phyloP scores from a whole-genome alignment of 2,797 vertebrate species.

The Melanotaenia boesemani region DNA sequence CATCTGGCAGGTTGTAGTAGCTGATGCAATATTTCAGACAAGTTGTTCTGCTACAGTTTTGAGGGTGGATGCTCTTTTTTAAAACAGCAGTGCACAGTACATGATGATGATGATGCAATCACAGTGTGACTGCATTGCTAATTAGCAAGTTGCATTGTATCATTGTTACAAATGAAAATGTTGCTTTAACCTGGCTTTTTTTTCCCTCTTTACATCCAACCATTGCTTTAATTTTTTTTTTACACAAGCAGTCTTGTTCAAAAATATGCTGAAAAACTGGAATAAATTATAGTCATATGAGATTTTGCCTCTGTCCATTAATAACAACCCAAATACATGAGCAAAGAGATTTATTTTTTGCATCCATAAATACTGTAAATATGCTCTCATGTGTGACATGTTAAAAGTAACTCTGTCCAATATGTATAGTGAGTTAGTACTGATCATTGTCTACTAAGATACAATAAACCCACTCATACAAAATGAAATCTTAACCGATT shows the following conservation, averaged over 20 bases:
- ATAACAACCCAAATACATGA: not conserved
- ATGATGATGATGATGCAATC: not conserved
- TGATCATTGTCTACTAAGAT: not conserved
- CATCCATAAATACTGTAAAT: not conserved
- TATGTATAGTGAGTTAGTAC: not conserved
- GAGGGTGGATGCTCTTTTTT: not conserved
- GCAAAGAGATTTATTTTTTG: not conserved
- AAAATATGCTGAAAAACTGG: not conserved
- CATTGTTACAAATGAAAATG: not conserved
- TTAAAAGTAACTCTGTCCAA: not conserved
- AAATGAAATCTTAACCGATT: not conserved
- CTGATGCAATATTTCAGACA: constrained; percentile 5
- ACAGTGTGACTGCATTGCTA: not conserved
- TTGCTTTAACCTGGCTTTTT: not conserved
- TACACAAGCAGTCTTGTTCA: not conserved
- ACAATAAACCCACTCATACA: not conserved
- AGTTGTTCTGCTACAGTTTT: not conserved
- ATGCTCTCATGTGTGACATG: not conserved
- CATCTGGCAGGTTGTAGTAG: not conserved
- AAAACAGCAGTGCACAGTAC: not conserved
- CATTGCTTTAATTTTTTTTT: not conserved
- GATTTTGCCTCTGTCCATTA: not conserved
- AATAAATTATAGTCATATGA: not conserved
- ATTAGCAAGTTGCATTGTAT: not conserved
- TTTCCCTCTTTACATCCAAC: not conserved